These are phyloP conservation scores for Notarius lentiginosus DNA, from an alignment of 2,113 vertebrate species.

Conservation along the genomic window DNA sequence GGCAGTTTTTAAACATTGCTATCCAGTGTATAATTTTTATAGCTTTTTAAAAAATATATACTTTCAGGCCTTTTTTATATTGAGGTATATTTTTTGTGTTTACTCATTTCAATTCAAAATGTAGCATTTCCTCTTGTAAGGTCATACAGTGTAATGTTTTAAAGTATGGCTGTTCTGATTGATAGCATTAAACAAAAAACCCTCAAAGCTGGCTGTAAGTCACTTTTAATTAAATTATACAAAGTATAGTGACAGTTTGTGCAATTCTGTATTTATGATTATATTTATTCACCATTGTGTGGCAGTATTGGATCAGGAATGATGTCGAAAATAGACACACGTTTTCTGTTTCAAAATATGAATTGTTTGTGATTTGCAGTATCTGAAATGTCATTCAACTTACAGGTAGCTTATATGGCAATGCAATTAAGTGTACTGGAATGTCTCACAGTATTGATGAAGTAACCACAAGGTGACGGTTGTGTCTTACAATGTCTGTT, in stretches of 20 bases:
- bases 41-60: background rate
- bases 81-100: background rate
- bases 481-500: background rate
- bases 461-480: background rate
- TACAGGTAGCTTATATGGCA: background rate
- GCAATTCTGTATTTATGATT: background rate
- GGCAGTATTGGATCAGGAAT: constrained; percentile 41
- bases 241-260: background rate
- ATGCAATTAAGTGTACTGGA: background rate
- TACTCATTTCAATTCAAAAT: background rate
- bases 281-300: constrained; percentile 36
- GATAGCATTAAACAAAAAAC: background rate
- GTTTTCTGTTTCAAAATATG: background rate
- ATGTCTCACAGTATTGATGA: background rate
- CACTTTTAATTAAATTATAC: background rate
- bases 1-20: background rate
- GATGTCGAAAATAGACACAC: background rate
- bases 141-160: background rate
- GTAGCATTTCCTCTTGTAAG: background rate
- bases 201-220: background rate
- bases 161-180: background rate
- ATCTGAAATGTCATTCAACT: background rate
- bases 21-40: background rate
- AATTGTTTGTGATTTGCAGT: background rate
- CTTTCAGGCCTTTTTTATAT: background rate